Evolutionary conservation across 2,113 vertebrate genomes (phyloP), one percentile per base, ranked within the genome.

Genomic region (Caracal caracal): DNA sequence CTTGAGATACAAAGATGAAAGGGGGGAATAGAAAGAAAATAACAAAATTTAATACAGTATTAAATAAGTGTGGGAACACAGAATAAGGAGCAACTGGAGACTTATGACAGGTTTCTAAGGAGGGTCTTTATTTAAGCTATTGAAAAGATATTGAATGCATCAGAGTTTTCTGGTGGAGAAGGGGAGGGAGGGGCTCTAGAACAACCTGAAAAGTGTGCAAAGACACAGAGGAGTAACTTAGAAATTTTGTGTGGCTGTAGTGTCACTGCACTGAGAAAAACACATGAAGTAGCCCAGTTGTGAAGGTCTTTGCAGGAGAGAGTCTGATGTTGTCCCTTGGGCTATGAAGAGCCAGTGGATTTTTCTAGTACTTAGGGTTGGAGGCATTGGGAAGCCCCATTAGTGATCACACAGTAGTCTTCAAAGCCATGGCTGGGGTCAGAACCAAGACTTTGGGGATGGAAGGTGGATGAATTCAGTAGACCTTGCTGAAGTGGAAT

Each of bases 71-170:
- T 68, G 75, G 63, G 19, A 90, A 70, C 33, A 56, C 33, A 68
- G 47, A 93, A n/a, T 75, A 22, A 65, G 43, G 73, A 56, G 47
- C 0, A 0, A 10, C 8, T 35, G 47, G 90, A 95, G 6, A 24
- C 61, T n/a, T 71, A 17, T 7, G 5, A 51, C 19, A 51, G 43
- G n/a, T 79, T 83, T 89, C 10, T 1, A 6, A 61, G 35, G 35
- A 86, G 22, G 51, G 5, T 79, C 40, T 76, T 5, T 86, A 61
- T 73, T 91, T 95, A 59, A 97, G 6, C 26, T 49, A 33, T 78
- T 11, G 9, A 78, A 76, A 76, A 40, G 66, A 63, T 93, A 11
- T n/a, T 86, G 68, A 79, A 40, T 83, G 11, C 47, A 0, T 20
- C 33, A 28, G 56, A 24, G 47, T 82, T 87, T 96, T 63, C n/a